Evolutionary conservation across 1,140 invertebrate species (phyloP).

Genomic region (Diabrotica undecimpunctata): DNA sequence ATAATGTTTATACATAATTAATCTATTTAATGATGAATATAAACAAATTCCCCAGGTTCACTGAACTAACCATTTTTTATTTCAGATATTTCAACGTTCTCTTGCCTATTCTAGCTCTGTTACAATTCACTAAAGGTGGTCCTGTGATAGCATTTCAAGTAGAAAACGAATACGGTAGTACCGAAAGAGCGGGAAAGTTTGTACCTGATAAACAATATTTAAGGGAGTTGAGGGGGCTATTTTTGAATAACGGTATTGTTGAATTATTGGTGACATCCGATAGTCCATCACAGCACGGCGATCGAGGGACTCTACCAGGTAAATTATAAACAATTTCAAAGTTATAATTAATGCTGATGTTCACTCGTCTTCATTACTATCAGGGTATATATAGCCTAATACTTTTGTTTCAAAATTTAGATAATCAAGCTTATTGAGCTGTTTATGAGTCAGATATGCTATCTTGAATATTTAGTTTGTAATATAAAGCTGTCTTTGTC

Average conservation of each 20-base stretch:
- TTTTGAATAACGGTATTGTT: conserved; percentile 44
- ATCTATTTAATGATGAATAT: too few species aligned
- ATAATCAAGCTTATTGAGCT: too few species aligned
- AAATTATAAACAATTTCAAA: background rate
- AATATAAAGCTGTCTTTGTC: too few species aligned
- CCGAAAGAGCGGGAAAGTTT: conserved; percentile 32
- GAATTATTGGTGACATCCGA: conserved; percentile 56
- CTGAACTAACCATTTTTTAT: too few species aligned
- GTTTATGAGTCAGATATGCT: too few species aligned
- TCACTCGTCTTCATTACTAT: too few species aligned
- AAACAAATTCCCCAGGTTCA: too few species aligned
- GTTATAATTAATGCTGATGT: too few species aligned
- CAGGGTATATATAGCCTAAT: too few species aligned
- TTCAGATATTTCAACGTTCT: conserved; percentile 50
- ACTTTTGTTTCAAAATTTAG: too few species aligned
- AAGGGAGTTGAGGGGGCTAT: conserved; percentile 43
- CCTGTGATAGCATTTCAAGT: conserved; percentile 55
- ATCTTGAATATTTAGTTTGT: too few species aligned
- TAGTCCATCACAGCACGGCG: conserved; percentile 33
- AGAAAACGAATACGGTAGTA: conserved; percentile 58
- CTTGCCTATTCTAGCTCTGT: conserved; percentile 50
- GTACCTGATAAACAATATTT: conserved; percentile 50
- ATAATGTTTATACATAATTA: too few species aligned
- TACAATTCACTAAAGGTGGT: conserved; percentile 56
- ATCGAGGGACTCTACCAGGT: conserved; percentile 45